Evolutionary conservation across 2,797 vertebrate species (phyloP).

Genomic region (Takifugu rubripes): DNA sequence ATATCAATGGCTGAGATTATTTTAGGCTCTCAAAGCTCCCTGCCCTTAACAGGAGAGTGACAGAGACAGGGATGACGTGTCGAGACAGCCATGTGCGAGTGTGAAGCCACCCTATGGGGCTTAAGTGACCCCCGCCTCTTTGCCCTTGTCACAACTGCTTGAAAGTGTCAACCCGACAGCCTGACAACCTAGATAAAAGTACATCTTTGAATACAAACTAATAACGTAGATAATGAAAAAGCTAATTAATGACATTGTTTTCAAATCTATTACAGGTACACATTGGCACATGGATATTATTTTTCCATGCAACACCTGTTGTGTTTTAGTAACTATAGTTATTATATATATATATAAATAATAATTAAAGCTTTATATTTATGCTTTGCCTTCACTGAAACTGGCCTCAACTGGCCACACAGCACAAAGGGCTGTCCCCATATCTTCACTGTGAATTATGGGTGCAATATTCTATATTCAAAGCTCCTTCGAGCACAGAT

Average conservation of each 20-base stretch:
- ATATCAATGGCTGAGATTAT: conserved; percentile 45
- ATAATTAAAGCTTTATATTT: not conserved
- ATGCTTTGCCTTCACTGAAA: not conserved
- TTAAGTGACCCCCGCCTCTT: conserved; percentile 22
- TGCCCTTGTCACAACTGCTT: conserved; percentile 22
- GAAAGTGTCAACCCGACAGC: conserved; percentile 2
- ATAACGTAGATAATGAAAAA: not conserved
- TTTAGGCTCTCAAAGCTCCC: conserved; percentile 34
- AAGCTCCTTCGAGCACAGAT: conserved; percentile 1
- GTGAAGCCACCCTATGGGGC: conserved; percentile 11
- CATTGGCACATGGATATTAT: not conserved
- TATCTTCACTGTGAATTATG: not conserved
- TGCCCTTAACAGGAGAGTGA: conserved; percentile 23
- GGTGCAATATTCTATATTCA: conserved; percentile 6
- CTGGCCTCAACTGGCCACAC: not conserved
- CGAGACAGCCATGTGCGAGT: conserved; percentile 15
- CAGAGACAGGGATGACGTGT: conserved; percentile 19
- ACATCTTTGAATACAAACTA: not conserved
- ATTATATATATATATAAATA: not conserved
- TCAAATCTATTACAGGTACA: not conserved
- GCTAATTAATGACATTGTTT: not conserved
- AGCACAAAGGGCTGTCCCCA: not conserved
- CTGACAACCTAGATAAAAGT: conserved; percentile 15
- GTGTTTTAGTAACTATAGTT: not conserved
- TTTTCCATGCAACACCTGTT: not conserved